Evolutionary conservation across 2,888 invertebrate species (phyloP), one percentile per base, ranked within the genome.

Genomic region (Acronicta leporina): DNA sequence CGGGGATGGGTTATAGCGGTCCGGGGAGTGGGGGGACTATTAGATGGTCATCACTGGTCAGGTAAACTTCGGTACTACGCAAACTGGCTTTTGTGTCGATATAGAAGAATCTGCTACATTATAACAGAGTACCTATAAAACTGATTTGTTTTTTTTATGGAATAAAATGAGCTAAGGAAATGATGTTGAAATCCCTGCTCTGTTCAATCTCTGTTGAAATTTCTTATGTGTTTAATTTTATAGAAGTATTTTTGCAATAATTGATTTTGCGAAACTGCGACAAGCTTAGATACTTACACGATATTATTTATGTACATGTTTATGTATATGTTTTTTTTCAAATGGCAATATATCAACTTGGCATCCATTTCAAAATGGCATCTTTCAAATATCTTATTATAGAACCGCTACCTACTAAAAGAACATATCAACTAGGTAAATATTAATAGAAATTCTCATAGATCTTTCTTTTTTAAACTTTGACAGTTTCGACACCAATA

Each of bases 1-100:
- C 48, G 72, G 75, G 75, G 67, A 60, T 67, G 74, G 67, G 75
- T 75, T 75, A 80, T 66, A 57, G 65, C 62, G 50, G 71, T 79
- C 68, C 48, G 75, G 80, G 79, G 80, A 77, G 67, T 63, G 74
- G 58, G 71, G 64, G 61, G 59, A 71, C 81, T 82, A 83, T 87
- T 87, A 84, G 81, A 74, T 81, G 84, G 82, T 75, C 85, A 86
- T 76, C 66, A 70, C 74, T 67, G 74, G 77, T 64, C 81, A 84
- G 81, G 85, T 81, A 75, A 63, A 68, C 64, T 56, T 53, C 51
- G 38, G 67, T 64, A 59, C 59, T 56, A 60, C 52, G 63, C 54
- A 60, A 65, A 68, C 66, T 64, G 49, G 48, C 64, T 75, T 58
- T 55, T 67, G 61, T 55, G 54, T 57, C 60, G 56, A 49, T 48